Base-by-base conservation (phyloP, 2,888 invertebrate species). In the Diplolepis rosae region DNA sequence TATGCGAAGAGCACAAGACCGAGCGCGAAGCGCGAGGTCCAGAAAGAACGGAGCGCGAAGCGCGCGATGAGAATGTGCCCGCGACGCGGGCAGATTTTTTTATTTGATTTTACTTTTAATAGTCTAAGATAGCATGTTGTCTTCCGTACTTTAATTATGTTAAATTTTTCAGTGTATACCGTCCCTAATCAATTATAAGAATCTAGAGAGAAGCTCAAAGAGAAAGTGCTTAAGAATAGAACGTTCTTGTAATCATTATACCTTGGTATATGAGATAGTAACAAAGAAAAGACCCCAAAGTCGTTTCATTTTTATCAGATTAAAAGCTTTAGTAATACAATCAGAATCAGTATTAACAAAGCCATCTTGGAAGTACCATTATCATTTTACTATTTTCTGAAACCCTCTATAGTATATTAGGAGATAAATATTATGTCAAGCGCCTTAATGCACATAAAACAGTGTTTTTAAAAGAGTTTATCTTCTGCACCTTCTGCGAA, bases 281-380 rank as follows among this genome's bases (percentile, higher is more conserved):
- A 61, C 35, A 61, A 61, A 61, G 61, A 9, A 61, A 50, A 61
- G 39, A 27, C 61, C 22, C 61, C 24, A 27, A 39, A 39, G 24
- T 61, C 24, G 39, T n/a, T 39, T 61, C 39, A 61, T 61, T 39
- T 39, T 61, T 39, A 61, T 24, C 24, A 27, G 39, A 39, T 61
- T 61, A 61, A 61, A 24, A 27, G 61, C 61, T 61, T 61, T 61
- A 39, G 39, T 61, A 27, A 61, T 61, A 61, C n/a, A 61, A 61
- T 61, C 61, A 27, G 24, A 27, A n/a, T 13, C 61, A 39, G 61
- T 61, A 24, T 50, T 39, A 24, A 24, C 6, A n/a, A n/a, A 61
- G 39, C 61, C 13, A 61, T 61, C 61, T 61, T 42, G 35, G 27
- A 27, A 24, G 24, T 61, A 39, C 24, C 39, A 35, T 42, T 42